Conservation (phyloP, 2,113 vertebrate species). For the Sporophila hypoxantha region DNA sequence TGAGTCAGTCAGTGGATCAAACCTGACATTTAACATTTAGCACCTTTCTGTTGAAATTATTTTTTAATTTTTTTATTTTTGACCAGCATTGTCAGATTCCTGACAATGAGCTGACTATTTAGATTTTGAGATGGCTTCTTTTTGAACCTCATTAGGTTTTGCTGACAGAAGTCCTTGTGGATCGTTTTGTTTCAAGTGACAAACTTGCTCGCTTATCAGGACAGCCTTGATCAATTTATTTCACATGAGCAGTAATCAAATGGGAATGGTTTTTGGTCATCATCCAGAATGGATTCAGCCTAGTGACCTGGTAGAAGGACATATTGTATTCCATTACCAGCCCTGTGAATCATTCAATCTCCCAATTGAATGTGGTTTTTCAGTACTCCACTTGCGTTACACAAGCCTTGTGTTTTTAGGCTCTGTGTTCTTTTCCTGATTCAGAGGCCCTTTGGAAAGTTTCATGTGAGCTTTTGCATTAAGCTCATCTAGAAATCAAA, state of each 20-base stretch:
- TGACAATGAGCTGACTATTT: neutral
- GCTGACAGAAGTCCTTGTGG: neutral
- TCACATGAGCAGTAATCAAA: neutral
- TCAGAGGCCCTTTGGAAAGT: neutral
- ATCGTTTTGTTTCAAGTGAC: neutral
- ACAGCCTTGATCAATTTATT: neutral
- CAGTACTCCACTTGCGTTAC: neutral
- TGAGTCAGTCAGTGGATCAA: neutral
- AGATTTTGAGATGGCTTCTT: neutral
- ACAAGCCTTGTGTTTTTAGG: neutral
- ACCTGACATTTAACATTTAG: neutral
- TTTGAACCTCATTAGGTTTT: neutral
- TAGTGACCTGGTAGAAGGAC: neutral
- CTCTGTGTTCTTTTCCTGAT: neutral
- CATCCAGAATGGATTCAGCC: neutral
- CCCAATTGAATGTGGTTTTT: fast-evolving
- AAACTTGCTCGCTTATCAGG: neutral
- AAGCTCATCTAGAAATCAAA: neutral
- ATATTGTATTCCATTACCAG: neutral
- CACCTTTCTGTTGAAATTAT: neutral
- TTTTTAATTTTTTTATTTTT: too few relatives aligned
- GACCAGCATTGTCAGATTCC: neutral
- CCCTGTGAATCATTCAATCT: neutral
- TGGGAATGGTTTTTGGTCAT: neutral
- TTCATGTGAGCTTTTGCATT: neutral